Evolutionary conservation across 2,797 vertebrate genomes (phyloP), one percentile per base, ranked within the genome.

Genomic region (Sitta carolinensis): DNA sequence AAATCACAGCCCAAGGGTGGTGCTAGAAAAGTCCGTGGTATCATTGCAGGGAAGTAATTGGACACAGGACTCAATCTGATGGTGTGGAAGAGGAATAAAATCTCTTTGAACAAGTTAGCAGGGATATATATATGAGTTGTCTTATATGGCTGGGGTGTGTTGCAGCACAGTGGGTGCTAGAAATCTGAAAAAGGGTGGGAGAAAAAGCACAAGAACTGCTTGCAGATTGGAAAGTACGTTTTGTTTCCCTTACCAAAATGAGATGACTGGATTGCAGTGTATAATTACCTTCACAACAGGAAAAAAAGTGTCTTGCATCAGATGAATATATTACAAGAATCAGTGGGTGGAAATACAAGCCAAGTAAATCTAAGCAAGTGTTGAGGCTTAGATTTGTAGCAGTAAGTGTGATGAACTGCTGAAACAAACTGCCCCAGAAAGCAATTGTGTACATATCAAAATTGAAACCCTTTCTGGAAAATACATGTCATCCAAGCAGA

Each of bases 221-320:
- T 86, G 36, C n/a, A 84, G 51, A 38, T 59, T 70, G 63, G 69
- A 80, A 67, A 93, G 78, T 78, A 92, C 7, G 27, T 68, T 74
- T 95, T 78, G 55, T 81, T 92, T 91, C 73, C 48, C 45, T 91
- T 87, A 81, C 52, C 67, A 88, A 93, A 94, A 87, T 5, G 54
- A 91, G 58, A 74, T 48, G 78, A 67, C 72, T 85, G 76, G 55
- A 92, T 89, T 93, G 73, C 51, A 73, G 58, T 73, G 73, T 59
- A 76, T 88, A 90, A 94, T 82, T 96, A 91, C 76, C 73, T 93
- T 93, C 87, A 91, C 42, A 91, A 84, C 51, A 84, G 83, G 69
- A 42, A 68, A 89, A 93, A 67, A 82, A 86, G 25, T 29, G 45
- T 59, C 63, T 95, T 73, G 52, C 75, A 91, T 96, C 83, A 90